Conservation (phyloP, 2,113 vertebrate species). For the Zosterops hypoxanthus region DNA sequence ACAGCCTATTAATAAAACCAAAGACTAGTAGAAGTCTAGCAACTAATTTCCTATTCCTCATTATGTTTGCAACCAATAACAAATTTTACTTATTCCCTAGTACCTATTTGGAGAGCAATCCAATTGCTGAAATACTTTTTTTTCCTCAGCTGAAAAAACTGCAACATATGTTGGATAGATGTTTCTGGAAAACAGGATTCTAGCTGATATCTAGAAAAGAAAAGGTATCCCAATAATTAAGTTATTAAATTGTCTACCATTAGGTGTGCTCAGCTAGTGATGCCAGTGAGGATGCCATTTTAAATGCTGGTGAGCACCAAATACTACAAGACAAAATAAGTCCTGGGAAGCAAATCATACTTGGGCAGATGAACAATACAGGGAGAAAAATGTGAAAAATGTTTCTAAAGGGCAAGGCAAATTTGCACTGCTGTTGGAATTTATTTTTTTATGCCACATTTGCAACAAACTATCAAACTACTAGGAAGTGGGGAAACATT, state of each 20-base stretch:
- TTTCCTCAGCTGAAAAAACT: not conserved
- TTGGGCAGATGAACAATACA: not conserved
- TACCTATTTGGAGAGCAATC: not conserved
- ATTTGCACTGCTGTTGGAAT: rapidly evolving
- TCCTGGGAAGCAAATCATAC: not conserved
- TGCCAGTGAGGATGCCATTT: not conserved
- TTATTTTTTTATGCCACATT: not conserved
- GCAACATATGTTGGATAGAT: not conserved
- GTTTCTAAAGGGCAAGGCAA: not conserved
- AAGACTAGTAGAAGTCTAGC: not conserved
- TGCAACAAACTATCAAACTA: not conserved
- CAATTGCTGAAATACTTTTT: not conserved
- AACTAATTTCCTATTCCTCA: not conserved
- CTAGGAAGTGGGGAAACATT: not conserved
- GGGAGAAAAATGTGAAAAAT: not conserved
- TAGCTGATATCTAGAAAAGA: not conserved
- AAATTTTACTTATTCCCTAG: not conserved
- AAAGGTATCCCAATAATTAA: not conserved
- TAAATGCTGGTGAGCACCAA: not conserved
- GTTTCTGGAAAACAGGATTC: not conserved
- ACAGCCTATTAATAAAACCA: not conserved
- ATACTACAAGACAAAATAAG: not conserved
- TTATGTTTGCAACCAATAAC: not conserved
- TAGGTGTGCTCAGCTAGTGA: not conserved
- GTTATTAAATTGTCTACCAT: not conserved